Percentiles rank a stretch among this genome's conserved stretches.
These are phyloP conservation scores for Apotomis turbidana DNA, from an alignment of 2,888 invertebrate species.

Conservation along the genomic window DNA sequence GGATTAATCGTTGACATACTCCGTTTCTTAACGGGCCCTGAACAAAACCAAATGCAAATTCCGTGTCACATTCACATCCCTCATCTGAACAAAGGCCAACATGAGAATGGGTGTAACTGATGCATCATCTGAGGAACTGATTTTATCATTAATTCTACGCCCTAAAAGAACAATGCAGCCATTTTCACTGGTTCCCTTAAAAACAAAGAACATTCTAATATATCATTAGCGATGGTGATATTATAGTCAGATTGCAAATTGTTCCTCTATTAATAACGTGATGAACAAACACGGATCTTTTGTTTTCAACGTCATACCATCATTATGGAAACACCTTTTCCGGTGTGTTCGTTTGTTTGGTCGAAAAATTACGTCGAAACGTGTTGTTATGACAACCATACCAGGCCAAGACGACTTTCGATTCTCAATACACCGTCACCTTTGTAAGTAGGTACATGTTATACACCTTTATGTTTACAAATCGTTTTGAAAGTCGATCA, in stretches of 20 bases:
- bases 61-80: constrained; percentile 36
- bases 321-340: constrained; percentile 39
- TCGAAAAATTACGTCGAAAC: constrained; percentile 39
- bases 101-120: constrained; percentile 33
- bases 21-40: constrained; percentile 30
- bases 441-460: constrained; percentile 15
- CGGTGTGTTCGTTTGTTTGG: constrained; percentile 36
- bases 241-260: constrained; percentile 24
- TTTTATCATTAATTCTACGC: constrained; percentile 33
- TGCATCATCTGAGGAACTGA: constrained; percentile 37
- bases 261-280: constrained; percentile 15
- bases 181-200: constrained; percentile 32
- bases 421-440: constrained; percentile 39
- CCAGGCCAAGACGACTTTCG: constrained; percentile 39
- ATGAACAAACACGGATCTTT: constrained; percentile 28
- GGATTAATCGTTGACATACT: constrained; percentile 34
- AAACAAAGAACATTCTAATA: constrained; percentile 32
- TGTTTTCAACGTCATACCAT: constrained; percentile 28
- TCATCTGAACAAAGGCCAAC: constrained; percentile 37
- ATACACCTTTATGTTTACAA: constrained; percentile 30
- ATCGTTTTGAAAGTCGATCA: constrained; percentile 37
- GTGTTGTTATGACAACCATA: constrained; percentile 41
- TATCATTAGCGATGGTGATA: constrained; percentile 24
- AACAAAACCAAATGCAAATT: constrained; percentile 40
- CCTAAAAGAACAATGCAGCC: constrained; percentile 38